Evolutionary conservation across 1,140 invertebrate species (phyloP).

Genomic region (Diabrotica virgifera): DNA sequence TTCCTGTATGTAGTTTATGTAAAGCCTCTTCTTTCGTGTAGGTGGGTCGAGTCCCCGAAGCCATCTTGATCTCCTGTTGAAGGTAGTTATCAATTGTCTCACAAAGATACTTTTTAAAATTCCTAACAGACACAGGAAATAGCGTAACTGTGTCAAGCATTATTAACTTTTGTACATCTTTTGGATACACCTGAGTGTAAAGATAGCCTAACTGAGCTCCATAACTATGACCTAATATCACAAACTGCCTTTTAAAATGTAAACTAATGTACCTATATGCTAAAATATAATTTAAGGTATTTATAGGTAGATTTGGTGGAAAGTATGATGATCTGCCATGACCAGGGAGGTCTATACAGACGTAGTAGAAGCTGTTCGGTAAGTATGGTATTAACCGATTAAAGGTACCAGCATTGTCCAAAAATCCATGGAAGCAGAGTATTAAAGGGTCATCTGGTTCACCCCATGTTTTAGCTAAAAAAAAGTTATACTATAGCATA

Average conservation of each 20-base stretch:
- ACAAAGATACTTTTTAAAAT: constrained; percentile 40
- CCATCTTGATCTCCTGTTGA: constrained; percentile 38
- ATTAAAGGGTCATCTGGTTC: constrained; percentile 51
- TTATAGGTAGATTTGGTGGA: constrained; percentile 52
- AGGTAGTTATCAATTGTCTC: constrained; percentile 38
- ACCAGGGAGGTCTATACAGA: constrained; percentile 66
- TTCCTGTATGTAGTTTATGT: constrained; percentile 45
- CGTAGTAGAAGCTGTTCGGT: constrained; percentile 57
- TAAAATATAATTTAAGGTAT: constrained; percentile 51
- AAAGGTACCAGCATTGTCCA: constrained; percentile 67
- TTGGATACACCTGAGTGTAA: constrained; percentile 52
- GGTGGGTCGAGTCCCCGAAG: constrained; percentile 32
- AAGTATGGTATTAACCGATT: constrained; percentile 60
- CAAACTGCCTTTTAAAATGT: constrained; percentile 48
- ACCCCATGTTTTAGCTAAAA: constrained; percentile 65
- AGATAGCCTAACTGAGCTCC: constrained; percentile 52
- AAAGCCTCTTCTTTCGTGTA: constrained; percentile 56
- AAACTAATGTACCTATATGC: constrained; percentile 54
- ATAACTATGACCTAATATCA: constrained; percentile 59
- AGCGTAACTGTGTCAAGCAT: constrained; percentile 53
- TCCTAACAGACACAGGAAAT: constrained; percentile 32
- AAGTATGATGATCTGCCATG: constrained; percentile 66
- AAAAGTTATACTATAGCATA: too few species aligned
- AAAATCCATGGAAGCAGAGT: constrained; percentile 60
- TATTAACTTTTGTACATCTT: constrained; percentile 52